Conservation (phyloP, 2,113 vertebrate genomes). For the Hypanus sabinus region DNA sequence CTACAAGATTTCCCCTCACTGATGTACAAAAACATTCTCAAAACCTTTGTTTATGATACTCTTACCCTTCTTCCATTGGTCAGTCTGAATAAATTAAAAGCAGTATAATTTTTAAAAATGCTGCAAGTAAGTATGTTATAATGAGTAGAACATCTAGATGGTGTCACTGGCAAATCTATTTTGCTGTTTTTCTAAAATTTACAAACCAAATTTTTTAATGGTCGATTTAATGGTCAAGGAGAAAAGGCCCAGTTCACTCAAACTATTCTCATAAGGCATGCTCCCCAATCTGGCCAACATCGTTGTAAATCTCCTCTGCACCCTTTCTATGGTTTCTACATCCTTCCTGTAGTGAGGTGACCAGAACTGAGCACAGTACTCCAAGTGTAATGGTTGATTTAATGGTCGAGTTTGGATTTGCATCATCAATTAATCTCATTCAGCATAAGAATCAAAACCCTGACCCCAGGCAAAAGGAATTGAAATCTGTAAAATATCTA, state of each 20-base stretch:
- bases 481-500: neutral
- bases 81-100: neutral
- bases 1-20: too few species aligned
- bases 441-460: neutral
- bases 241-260: too few species aligned
- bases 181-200: neutral
- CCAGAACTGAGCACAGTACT: too few species aligned
- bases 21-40: neutral
- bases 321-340: too few species aligned
- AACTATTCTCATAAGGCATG: too few species aligned
- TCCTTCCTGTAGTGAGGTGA: too few species aligned
- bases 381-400: too few species aligned
- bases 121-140: neutral
- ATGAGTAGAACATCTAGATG: neutral
- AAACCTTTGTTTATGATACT: neutral
- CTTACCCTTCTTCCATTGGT: neutral
- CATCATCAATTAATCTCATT: neutral
- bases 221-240: too few species aligned
- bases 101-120: neutral
- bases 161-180: neutral
- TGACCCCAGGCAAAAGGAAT: neutral
- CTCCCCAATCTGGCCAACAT: too few species aligned
- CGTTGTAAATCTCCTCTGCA: too few species aligned
- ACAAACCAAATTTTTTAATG: neutral
- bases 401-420: neutral